phyloP scores from a whole-genome alignment of 1,140 invertebrate genomes.

The Heliconius himera region DNA sequence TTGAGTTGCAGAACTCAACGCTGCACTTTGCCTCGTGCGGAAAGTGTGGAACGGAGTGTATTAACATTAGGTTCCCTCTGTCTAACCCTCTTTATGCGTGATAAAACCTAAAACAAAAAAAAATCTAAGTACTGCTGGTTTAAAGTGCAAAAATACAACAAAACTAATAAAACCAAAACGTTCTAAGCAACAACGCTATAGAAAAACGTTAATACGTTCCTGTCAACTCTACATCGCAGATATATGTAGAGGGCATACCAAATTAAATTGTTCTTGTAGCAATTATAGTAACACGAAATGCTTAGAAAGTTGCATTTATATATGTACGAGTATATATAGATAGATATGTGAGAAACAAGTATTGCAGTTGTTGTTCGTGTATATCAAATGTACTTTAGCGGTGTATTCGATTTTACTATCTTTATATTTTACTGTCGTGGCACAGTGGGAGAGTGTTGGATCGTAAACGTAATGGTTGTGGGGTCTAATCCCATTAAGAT shows the following conservation, averaged over 20 bases:
- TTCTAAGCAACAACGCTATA: slow-evolving; percentile 32
- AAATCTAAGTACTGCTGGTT: too few relatives aligned
- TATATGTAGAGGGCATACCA: slow-evolving; percentile 52
- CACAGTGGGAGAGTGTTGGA: too few relatives aligned
- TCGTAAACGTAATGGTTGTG: too few relatives aligned
- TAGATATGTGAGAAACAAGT: neutral
- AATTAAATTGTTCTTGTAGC: slow-evolving; percentile 66
- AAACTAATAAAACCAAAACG: neutral
- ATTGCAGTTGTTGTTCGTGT: slow-evolving; percentile 3
- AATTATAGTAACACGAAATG: slow-evolving; percentile 59
- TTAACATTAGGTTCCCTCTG: neutral
- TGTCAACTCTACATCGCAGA: slow-evolving; percentile 44
- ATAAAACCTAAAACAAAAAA: too few relatives aligned
- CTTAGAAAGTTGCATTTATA: slow-evolving; percentile 42
- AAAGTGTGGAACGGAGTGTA: too few relatives aligned
- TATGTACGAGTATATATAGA: neutral
- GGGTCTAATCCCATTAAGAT: too few relatives aligned
- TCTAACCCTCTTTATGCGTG: neutral
- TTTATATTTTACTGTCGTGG: too few relatives aligned
- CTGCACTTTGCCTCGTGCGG: too few relatives aligned
- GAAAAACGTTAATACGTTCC: slow-evolving; percentile 62
- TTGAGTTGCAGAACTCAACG: too few relatives aligned
- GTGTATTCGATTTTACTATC: too few relatives aligned
- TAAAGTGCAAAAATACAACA: neutral
- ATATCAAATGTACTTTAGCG: neutral